Evolutionary conservation across 2,113 vertebrate genomes (phyloP).

Genomic region (Heloderma charlesbogerti): DNA sequence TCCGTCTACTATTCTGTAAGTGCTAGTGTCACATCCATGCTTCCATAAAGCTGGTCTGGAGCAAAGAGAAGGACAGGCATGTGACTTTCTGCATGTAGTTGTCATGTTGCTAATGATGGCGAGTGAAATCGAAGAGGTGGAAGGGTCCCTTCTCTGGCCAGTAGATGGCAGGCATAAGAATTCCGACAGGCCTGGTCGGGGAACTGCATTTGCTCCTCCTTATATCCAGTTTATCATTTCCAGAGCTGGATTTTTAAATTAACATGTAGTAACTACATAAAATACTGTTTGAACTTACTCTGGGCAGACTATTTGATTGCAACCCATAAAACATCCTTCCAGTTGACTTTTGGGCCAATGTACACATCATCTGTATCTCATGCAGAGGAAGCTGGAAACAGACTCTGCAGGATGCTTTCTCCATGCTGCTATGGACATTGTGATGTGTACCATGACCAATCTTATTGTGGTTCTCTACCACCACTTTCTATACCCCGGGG

Average conservation of each 20-base stretch:
- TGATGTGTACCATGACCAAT: background rate
- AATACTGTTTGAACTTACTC: background rate
- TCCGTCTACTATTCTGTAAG: slow-evolving; percentile 91
- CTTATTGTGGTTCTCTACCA: background rate
- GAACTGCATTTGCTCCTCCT: background rate
- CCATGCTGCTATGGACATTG: background rate
- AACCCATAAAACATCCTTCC: too few species aligned
- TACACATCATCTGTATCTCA: background rate
- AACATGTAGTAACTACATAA: background rate
- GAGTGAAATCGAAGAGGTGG: background rate
- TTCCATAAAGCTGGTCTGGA: background rate
- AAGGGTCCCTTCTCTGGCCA: background rate
- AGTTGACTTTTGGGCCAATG: background rate
- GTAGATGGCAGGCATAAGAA: background rate
- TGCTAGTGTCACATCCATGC: background rate
- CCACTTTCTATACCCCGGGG: background rate
- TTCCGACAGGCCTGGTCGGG: too few species aligned
- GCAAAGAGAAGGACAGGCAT: accelerated
- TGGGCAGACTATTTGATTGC: background rate
- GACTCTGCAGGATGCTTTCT: background rate
- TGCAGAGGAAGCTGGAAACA: background rate
- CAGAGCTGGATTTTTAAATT: background rate
- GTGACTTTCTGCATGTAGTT: background rate
- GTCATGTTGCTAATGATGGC: background rate
- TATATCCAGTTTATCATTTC: background rate